phyloP scores from a whole-genome alignment of 2,113 vertebrate genomes.

The Helogale parvula region DNA sequence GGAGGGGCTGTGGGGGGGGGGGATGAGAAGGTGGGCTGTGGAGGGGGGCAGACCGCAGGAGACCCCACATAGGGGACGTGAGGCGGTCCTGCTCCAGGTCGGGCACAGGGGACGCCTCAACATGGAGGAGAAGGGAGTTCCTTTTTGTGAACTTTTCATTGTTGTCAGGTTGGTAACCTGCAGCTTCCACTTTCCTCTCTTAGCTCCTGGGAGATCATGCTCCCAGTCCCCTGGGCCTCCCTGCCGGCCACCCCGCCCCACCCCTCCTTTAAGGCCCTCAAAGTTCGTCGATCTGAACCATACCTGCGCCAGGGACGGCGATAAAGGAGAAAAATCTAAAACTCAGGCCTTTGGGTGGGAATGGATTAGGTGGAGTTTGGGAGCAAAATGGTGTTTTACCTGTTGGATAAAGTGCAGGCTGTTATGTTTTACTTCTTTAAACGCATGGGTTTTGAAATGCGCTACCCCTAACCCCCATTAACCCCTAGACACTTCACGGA shows the following conservation, averaged over 20 bases:
- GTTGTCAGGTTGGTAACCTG: too few species aligned
- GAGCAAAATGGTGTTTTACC: background rate
- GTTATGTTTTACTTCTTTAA: background rate
- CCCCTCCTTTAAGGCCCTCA: background rate
- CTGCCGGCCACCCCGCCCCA: background rate
- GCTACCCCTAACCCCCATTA: background rate
- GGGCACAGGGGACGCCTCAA: rapidly evolving
- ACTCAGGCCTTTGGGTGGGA: background rate
- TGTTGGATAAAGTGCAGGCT: background rate
- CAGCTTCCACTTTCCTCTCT: rapidly evolving
- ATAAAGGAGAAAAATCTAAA: background rate
- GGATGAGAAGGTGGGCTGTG: rapidly evolving
- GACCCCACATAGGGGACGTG: rapidly evolving
- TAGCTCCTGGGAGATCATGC: background rate
- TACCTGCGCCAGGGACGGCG: background rate
- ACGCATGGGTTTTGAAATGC: background rate
- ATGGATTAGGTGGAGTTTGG: background rate
- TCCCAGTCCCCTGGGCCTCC: background rate
- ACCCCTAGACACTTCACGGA: background rate
- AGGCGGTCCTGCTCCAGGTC: background rate
- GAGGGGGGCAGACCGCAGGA: background rate
- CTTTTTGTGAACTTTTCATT: background rate
- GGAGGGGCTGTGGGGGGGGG: background rate
- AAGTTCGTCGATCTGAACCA: background rate
- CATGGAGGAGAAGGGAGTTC: background rate